Conservation (phyloP, 2,888 invertebrate genomes). For the Bedellia somnulentella region DNA sequence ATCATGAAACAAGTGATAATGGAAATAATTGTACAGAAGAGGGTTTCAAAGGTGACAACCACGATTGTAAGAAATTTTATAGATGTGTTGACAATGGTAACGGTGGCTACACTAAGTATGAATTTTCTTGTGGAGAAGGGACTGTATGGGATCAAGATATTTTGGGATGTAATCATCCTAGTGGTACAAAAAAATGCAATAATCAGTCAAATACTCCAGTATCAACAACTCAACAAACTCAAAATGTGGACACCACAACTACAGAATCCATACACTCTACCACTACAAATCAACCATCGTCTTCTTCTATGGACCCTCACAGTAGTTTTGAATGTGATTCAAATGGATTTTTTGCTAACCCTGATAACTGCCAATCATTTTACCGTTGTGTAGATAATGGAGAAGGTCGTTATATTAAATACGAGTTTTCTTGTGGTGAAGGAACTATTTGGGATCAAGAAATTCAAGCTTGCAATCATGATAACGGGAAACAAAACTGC, state of each 20-base stretch:
- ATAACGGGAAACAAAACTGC: slow-evolving; percentile 14
- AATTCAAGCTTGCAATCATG: slow-evolving; percentile 39
- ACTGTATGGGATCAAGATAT: slow-evolving; percentile 69
- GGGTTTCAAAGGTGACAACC: slow-evolving; percentile 69
- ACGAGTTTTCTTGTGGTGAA: slow-evolving; percentile 66
- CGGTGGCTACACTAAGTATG: slow-evolving; percentile 64
- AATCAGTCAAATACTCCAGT: not conserved
- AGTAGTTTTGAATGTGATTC: slow-evolving; percentile 9
- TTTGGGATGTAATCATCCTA: slow-evolving; percentile 2
- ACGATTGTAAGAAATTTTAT: slow-evolving; percentile 72
- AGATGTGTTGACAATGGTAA: slow-evolving; percentile 67
- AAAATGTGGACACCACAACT: not conserved
- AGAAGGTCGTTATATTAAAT: slow-evolving; percentile 59
- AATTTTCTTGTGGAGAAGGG: slow-evolving; percentile 71
- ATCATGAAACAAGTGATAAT: slow-evolving; percentile 9
- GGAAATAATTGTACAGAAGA: slow-evolving; percentile 47
- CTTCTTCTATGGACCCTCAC: not conserved
- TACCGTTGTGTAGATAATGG: slow-evolving; percentile 68
- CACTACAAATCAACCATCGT: not conserved
- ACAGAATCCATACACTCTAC: not conserved
- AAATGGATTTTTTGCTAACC: slow-evolving; percentile 12
- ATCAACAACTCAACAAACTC: not conserved
- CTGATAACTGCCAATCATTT: slow-evolving; percentile 58
- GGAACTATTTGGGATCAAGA: slow-evolving; percentile 65
- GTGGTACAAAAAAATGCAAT: not conserved